These are phyloP conservation scores for Trialeurodes vaporariorum DNA, from an alignment of 1,140 invertebrate genomes.

Conservation along the genomic window DNA sequence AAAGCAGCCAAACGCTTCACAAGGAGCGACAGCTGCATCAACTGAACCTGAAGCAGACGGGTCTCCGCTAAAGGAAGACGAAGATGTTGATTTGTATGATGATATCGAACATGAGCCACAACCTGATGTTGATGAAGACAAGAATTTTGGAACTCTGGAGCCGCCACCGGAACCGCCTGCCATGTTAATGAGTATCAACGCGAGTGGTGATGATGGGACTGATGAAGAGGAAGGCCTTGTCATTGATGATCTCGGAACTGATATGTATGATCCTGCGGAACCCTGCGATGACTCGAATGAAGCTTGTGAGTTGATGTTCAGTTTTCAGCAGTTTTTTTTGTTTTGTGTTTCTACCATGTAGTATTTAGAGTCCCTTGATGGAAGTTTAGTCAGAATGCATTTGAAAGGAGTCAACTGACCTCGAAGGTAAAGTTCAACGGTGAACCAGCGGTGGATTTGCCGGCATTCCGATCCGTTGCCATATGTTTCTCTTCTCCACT, in stretches of 20 bases:
- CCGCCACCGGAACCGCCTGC: slow-evolving; percentile 45
- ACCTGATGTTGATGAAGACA: slow-evolving; percentile 11
- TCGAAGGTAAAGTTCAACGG: too few species aligned
- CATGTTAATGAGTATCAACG: slow-evolving; percentile 35
- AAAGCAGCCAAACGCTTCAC: slow-evolving; percentile 1
- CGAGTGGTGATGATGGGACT: slow-evolving; percentile 30
- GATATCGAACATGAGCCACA: slow-evolving; percentile 37
- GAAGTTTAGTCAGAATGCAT: too few species aligned
- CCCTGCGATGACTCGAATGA: slow-evolving; percentile 41
- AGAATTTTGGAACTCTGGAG: slow-evolving; percentile 19
- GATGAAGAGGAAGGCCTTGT: slow-evolving; percentile 36
- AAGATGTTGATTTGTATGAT: slow-evolving; percentile 41
- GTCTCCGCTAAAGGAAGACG: slow-evolving; percentile 28
- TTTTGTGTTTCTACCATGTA: slow-evolving; percentile 13
- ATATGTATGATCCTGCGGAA: slow-evolving; percentile 48
- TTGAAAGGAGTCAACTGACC: too few species aligned
- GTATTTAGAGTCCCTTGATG: too few species aligned
- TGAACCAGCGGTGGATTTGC: too few species aligned
- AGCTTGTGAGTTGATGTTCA: neutral
- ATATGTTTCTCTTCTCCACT: too few species aligned
- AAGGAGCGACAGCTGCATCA: slow-evolving; percentile 6
- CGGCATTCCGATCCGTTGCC: too few species aligned
- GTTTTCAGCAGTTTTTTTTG: too few species aligned
- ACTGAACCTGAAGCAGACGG: slow-evolving; percentile 28
- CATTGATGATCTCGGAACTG: slow-evolving; percentile 45